A percentile compares a stretch with the other conserved stretches of the same genome.
These are phyloP conservation scores for Rutilus rutilus DNA, from an alignment of 2,113 vertebrate species.

Conservation along the genomic window DNA sequence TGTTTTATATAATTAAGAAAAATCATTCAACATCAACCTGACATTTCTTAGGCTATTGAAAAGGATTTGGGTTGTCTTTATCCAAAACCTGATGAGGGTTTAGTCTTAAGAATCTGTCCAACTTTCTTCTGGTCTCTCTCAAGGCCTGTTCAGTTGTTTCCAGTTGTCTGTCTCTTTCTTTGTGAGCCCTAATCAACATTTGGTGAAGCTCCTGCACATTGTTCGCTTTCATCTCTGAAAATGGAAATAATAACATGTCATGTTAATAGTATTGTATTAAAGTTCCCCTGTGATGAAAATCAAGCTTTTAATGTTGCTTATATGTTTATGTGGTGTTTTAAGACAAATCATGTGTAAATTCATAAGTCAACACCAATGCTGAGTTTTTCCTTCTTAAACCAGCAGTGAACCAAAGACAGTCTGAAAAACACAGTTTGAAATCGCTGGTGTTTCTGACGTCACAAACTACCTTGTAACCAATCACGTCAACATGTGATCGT, in stretches of 20 bases:
- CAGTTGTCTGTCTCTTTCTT: background rate
- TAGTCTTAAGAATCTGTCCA: background rate
- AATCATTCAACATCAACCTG: background rate
- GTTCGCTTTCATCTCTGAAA: background rate
- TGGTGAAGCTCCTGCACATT: background rate
- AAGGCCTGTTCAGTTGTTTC: conserved; percentile 9
- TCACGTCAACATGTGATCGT: no score
- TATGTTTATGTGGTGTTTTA: no score
- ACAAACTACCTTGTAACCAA: no score
- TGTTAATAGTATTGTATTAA: background rate
- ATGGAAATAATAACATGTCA: background rate
- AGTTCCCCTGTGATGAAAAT: no score
- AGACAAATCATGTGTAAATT: no score
- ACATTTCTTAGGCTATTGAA: background rate
- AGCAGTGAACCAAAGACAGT: no score
- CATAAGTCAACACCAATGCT: no score
- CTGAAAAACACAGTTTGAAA: no score
- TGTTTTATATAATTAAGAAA: background rate
- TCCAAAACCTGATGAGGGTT: background rate
- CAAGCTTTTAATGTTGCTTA: no score
- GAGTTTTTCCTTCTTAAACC: no score
- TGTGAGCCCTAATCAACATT: background rate
- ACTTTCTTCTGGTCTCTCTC: background rate
- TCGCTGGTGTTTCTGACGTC: no score
- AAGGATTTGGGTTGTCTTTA: background rate